Conservation (phyloP, 2,888 invertebrate genomes). For the Panzeria rudis region DNA sequence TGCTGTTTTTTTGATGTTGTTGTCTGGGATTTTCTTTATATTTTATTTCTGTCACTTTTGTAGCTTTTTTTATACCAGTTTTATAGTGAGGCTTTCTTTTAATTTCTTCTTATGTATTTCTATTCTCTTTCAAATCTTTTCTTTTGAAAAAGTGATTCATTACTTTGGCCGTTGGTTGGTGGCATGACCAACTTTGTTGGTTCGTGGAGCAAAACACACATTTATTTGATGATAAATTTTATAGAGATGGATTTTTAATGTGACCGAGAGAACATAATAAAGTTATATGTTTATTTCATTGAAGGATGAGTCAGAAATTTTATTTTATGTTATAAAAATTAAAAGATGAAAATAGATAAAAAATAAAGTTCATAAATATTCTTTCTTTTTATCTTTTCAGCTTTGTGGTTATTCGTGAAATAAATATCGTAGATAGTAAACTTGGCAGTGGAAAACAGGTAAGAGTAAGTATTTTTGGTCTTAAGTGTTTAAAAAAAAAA, state of each 20-base stretch:
- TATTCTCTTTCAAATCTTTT: constrained; percentile 5
- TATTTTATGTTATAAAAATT: constrained; percentile 23
- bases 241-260: constrained; percentile 39
- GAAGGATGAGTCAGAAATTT: constrained; percentile 9
- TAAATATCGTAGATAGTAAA: not conserved
- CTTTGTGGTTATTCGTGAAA: not conserved
- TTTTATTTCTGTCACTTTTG: constrained; percentile 20
- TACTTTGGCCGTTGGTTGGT: not conserved
- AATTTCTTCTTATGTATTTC: not conserved
- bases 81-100: constrained; percentile 34
- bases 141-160: constrained; percentile 29
- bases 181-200: not conserved
- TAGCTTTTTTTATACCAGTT: constrained; percentile 28
- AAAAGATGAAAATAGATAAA: constrained; percentile 2
- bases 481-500: not conserved
- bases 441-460: not conserved
- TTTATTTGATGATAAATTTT: constrained; percentile 10
- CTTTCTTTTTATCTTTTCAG: not conserved
- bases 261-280: constrained; percentile 31
- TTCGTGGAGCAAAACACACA: not conserved
- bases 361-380: constrained; percentile 15
- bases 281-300: not conserved
- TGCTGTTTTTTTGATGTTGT: constrained; percentile 23
- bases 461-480: not conserved
- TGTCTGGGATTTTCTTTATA: constrained; percentile 25